These are phyloP conservation scores for Drosophila ohnishii DNA, from an alignment of 1,140 invertebrate genomes.

Conservation along the genomic window DNA sequence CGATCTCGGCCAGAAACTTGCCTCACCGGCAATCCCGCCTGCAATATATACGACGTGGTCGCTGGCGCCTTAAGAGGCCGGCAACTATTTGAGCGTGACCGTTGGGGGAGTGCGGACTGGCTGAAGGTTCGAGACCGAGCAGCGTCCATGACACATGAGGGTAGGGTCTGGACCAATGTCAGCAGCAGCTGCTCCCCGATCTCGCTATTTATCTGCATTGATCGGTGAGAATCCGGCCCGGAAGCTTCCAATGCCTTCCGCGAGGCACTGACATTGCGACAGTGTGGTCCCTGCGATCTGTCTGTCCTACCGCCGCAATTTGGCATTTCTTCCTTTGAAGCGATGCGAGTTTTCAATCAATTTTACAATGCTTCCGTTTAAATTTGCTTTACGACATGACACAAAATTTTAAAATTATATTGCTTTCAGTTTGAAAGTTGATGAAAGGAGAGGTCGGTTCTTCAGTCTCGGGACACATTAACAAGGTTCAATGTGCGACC, in stretches of 20 bases:
- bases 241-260: not conserved
- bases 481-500: not conserved
- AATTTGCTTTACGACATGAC: conserved; percentile 54
- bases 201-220: too few species aligned
- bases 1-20: conserved; percentile 5
- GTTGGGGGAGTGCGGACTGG: not conserved
- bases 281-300: conserved; percentile 8
- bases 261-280: not conserved
- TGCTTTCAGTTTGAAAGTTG: conserved; percentile 27
- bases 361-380: conserved; percentile 68
- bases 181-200: conserved; percentile 24
- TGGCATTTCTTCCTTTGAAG: conserved; percentile 41
- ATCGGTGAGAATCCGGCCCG: not conserved
- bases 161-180: conserved; percentile 17
- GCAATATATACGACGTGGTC: not conserved
- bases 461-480: not conserved
- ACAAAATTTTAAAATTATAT: conserved; percentile 37
- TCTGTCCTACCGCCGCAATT: conserved; percentile 2
- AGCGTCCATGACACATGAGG: not conserved
- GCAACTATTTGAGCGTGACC: not conserved
- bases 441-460: conserved; percentile 7
- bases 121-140: not conserved
- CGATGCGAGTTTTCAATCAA: conserved; percentile 24
- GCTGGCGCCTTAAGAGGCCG: not conserved
- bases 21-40: conserved; percentile 8